phyloP scores from a whole-genome alignment of 1,140 invertebrate genomes.

The Cyclargus thomasi region DNA sequence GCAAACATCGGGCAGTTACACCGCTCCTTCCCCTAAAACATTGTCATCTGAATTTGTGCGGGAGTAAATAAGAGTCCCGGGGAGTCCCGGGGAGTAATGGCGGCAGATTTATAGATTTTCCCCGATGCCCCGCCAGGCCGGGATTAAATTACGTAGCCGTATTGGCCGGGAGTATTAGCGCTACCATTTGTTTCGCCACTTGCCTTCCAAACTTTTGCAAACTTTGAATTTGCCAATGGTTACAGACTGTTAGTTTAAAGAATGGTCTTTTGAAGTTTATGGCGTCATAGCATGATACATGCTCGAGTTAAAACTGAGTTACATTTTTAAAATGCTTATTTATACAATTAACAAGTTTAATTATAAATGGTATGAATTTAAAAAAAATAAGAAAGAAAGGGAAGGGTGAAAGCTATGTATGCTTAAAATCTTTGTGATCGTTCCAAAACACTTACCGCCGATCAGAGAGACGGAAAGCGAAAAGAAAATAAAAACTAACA shows the following conservation, averaged over 20 bases:
- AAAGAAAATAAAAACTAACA: neutral
- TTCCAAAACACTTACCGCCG: too few relatives aligned
- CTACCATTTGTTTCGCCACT: slow-evolving; percentile 62
- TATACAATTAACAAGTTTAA: too few relatives aligned
- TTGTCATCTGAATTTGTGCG: slow-evolving; percentile 74
- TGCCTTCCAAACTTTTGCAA: slow-evolving; percentile 40
- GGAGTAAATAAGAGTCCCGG: slow-evolving; percentile 73
- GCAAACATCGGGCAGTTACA: slow-evolving; percentile 52
- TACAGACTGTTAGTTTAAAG: neutral
- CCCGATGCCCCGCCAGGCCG: slow-evolving; percentile 58
- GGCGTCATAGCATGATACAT: neutral
- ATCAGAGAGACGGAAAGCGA: too few relatives aligned
- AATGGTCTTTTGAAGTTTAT: neutral
- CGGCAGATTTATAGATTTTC: slow-evolving; percentile 75
- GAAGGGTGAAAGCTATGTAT: too few relatives aligned
- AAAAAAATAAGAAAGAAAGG: too few relatives aligned
- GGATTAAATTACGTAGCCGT: slow-evolving; percentile 69
- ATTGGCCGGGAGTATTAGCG: slow-evolving; percentile 68
- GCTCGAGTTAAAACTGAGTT: too few relatives aligned
- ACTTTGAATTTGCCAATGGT: slow-evolving; percentile 16
- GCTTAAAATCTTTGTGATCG: too few relatives aligned
- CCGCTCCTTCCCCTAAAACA: slow-evolving; percentile 72
- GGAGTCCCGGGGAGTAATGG: slow-evolving; percentile 66
- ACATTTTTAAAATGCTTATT: too few relatives aligned
- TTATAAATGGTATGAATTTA: too few relatives aligned